A percentile compares a stretch with the other conserved stretches of the same genome.
Conservation (phyloP, 2,888 invertebrate species). For the Oegoconia quadripuncta region DNA sequence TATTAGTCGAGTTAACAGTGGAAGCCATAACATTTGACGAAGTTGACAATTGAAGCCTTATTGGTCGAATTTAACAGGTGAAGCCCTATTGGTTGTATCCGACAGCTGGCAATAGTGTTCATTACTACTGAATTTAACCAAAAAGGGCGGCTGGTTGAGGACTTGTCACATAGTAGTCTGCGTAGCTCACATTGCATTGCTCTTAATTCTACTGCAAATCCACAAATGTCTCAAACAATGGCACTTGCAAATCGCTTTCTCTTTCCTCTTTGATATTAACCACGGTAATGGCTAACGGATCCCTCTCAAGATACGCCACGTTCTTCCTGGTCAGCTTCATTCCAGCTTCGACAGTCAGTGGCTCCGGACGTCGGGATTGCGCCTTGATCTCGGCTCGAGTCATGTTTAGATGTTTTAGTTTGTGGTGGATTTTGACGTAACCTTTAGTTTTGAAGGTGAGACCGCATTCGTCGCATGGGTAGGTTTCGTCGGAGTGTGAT, state of each 20-base stretch:
- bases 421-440: conserved; percentile 45
- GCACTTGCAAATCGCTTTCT: conserved; percentile 10
- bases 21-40: too few relatives aligned
- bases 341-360: not conserved
- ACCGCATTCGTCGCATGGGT: conserved; percentile 45
- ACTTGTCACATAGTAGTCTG: too few relatives aligned
- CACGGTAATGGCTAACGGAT: not conserved
- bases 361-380: not conserved
- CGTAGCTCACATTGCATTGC: too few relatives aligned
- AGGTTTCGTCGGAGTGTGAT: conserved; percentile 38
- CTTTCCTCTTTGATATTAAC: too few relatives aligned
- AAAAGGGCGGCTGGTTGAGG: too few relatives aligned
- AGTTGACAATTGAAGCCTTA: too few relatives aligned
- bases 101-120: too few relatives aligned
- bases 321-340: not conserved
- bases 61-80: too few relatives aligned
- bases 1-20: too few relatives aligned
- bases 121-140: too few relatives aligned
- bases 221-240: conserved; percentile 27
- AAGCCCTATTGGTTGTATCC: too few relatives aligned
- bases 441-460: conserved; percentile 42
- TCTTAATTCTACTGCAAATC: conserved; percentile 15
- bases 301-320: not conserved
- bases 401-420: conserved; percentile 44
- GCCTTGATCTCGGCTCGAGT: conserved; percentile 39